Evolutionary conservation across 1,140 invertebrate species (phyloP), one percentile per base, ranked within the genome.

Genomic region (Tribolium madens): DNA sequence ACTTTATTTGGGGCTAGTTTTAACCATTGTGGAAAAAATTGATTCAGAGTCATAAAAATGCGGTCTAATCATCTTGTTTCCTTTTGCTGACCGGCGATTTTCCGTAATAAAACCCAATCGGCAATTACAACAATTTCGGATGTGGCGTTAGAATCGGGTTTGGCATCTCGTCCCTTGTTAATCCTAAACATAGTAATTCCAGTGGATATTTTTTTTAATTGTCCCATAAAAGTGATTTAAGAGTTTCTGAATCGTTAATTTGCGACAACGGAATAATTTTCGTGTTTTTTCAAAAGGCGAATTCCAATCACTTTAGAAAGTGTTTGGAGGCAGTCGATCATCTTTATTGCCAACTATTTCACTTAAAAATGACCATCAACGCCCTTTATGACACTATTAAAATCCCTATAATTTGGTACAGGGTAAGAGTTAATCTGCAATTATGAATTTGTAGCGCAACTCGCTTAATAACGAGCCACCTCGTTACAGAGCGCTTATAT

Each of bases 301-400:
- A 72, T 73, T 73, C 69, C n/a, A n/a, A n/a, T n/a, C n/a, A n/a
- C n/a, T n/a, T n/a, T n/a, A n/a, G 72, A 78, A 78, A 80, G 75
- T 80, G 77, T 71, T 78, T 26, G 21, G 70, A 50, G 48, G 60
- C 79, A 47, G 75, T 79, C 60, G 69, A 77, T 80, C 76, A 81
- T 79, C 77, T 81, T 81, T 79, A 79, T 79, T 42, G 12, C 21
- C 52, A 26, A 21, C 26, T 60, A 60, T 17, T 3, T 15, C 68
- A 46, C 36, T 70, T 42, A 36, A 70, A 42, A 42, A 70, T 33
- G 57, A 12, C 9, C 21, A 21, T 9, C n/a, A 31, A 21, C 53
- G 17, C 2, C 57, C 7, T 64, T 42, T 64, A 64, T 33, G 57
- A 12, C 57, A 12, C 26, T 4, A 31, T 31, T 64, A 31, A 64